phyloP scores from a whole-genome alignment of 1,140 invertebrate species.

The Ips nitidus region DNA sequence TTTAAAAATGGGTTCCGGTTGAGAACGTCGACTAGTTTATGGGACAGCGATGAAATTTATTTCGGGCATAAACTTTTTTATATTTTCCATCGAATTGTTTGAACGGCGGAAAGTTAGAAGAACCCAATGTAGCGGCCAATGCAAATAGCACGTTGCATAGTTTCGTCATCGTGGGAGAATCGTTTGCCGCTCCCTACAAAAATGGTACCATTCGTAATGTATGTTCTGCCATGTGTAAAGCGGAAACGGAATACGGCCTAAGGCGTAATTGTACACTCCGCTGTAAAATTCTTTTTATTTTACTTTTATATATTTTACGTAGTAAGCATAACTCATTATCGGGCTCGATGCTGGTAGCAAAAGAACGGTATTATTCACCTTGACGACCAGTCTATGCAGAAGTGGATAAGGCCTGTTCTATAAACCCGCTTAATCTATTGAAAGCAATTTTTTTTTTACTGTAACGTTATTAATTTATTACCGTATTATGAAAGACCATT shows the following conservation, averaged over 20 bases:
- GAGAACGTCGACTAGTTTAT: conserved; percentile 41
- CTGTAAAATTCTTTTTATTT: conserved; percentile 40
- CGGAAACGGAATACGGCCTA: conserved; percentile 50
- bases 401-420: too few species aligned
- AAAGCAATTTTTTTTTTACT: too few species aligned
- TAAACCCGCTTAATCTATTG: too few species aligned
- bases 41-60: conserved; percentile 43
- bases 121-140: conserved; percentile 12
- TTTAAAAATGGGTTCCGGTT: conserved; percentile 42
- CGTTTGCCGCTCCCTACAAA: conserved; percentile 34
- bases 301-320: conserved; percentile 29
- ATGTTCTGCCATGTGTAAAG: conserved; percentile 51
- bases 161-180: conserved; percentile 40
- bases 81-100: conserved; percentile 41
- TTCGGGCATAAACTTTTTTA: conserved; percentile 37
- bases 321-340: conserved; percentile 29
- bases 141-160: conserved; percentile 6
- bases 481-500: too few species aligned
- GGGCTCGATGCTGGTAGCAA: conserved; percentile 23
- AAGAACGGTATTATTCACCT: conserved; percentile 33
- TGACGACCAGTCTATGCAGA: neutral
- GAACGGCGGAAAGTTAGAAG: conserved; percentile 20
- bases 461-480: too few species aligned
- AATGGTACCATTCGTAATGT: conserved; percentile 40
- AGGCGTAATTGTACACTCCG: conserved; percentile 37